Evolutionary conservation across 2,888 invertebrate species (phyloP).

Genomic region (Nemotelus nigrinus): DNA sequence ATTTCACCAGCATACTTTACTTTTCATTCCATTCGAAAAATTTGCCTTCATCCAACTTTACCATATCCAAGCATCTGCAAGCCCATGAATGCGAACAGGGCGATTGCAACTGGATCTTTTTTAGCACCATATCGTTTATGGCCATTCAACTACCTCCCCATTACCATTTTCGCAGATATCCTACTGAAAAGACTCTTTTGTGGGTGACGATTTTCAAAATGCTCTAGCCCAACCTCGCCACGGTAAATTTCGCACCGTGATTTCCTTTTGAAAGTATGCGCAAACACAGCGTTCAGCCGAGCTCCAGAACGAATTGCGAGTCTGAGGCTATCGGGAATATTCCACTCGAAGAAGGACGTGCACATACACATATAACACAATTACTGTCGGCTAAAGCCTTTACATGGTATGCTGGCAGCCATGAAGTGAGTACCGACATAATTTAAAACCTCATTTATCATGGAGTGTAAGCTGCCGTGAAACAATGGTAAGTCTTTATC

Average conservation of each 20-base stretch:
- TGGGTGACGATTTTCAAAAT: too few relatives aligned
- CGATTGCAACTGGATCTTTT: background rate
- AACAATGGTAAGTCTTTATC: constrained; percentile 39
- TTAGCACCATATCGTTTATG: background rate
- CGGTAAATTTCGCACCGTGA: background rate
- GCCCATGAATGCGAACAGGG: background rate
- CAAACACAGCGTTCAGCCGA: background rate
- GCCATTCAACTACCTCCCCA: background rate
- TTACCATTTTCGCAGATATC: background rate
- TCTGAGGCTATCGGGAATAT: background rate
- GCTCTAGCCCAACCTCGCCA: background rate
- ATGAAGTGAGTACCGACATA: constrained; percentile 38
- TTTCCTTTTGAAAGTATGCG: constrained; percentile 3
- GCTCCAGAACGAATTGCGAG: background rate
- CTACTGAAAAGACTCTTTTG: background rate
- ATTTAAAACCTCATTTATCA: constrained; percentile 44
- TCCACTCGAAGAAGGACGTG: background rate
- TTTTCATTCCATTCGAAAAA: too few relatives aligned
- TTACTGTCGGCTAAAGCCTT: constrained; percentile 22
- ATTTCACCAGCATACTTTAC: background rate
- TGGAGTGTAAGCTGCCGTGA: constrained; percentile 29
- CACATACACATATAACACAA: constrained; percentile 16
- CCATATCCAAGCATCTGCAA: too few relatives aligned
- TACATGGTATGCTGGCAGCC: constrained; percentile 23
- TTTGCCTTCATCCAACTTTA: too few relatives aligned